Conservation (phyloP, 2,888 invertebrate genomes). For the Nineta flava region DNA sequence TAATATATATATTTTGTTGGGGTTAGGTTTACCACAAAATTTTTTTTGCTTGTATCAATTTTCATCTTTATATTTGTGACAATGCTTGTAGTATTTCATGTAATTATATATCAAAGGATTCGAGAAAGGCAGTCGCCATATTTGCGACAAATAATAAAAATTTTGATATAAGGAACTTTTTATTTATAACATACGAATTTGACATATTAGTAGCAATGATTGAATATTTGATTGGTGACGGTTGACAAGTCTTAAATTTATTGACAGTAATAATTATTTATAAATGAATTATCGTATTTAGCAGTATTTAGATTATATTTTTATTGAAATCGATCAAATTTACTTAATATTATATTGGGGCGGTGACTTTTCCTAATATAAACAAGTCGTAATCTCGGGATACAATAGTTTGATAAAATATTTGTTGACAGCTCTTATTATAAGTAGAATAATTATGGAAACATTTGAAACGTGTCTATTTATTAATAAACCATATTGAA, state of each 20-base stretch:
- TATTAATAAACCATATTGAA: not conserved
- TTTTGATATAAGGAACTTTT: not conserved
- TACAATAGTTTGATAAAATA: no score
- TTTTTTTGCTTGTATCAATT: constrained; percentile 2
- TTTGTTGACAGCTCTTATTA: no score
- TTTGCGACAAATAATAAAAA: constrained; percentile 25
- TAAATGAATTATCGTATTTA: not conserved
- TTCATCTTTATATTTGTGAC: constrained; percentile 9
- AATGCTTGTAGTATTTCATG: constrained; percentile 15
- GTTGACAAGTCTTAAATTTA: constrained; percentile 2
- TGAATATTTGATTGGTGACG: not conserved
- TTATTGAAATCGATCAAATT: not conserved
- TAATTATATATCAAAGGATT: constrained; percentile 18
- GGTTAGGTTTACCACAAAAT: not conserved
- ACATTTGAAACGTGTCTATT: no score
- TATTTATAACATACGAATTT: not conserved
- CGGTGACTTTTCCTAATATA: not conserved
- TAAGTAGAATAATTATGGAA: no score
- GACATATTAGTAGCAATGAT: not conserved
- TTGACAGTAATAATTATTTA: not conserved
- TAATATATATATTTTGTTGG: not conserved
- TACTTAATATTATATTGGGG: not conserved
- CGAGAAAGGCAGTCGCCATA: constrained; percentile 27
- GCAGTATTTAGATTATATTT: not conserved
- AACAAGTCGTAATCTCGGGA: not conserved